Evolutionary conservation across 2,888 invertebrate species (phyloP).

Genomic region (Drosophila falleni): DNA sequence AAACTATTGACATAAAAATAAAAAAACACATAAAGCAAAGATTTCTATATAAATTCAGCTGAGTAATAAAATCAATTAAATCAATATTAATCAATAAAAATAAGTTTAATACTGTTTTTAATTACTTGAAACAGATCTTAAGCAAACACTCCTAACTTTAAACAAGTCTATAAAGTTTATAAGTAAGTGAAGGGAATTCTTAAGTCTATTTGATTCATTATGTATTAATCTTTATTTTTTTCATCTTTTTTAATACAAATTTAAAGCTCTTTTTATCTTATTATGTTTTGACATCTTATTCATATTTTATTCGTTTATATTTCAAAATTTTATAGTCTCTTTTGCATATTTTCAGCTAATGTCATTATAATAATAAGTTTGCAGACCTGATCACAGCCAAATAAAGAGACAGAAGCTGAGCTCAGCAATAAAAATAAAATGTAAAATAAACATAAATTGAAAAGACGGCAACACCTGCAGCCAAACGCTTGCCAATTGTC

Average conservation of each 20-base stretch:
- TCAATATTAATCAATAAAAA: too few species aligned
- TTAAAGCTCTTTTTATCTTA: not conserved
- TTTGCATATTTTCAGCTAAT: not conserved
- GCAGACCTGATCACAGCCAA: not conserved
- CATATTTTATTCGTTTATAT: not conserved
- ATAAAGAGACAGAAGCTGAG: slow-evolving; percentile 19
- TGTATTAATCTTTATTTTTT: not conserved
- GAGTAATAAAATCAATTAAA: not conserved
- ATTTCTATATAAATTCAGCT: not conserved
- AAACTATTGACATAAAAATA: not conserved
- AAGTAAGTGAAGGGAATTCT: not conserved
- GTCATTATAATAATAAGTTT: slow-evolving; percentile 10
- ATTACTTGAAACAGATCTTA: not conserved
- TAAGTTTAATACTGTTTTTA: not conserved
- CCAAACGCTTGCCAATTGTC: slow-evolving; percentile 65
- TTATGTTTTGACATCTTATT: slow-evolving; percentile 1
- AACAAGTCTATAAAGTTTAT: not conserved
- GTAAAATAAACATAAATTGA: slow-evolving; percentile 25
- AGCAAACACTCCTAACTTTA: not conserved
- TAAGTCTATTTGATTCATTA: not conserved
- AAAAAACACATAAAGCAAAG: not conserved
- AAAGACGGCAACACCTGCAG: slow-evolving; percentile 39
- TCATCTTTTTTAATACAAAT: not conserved
- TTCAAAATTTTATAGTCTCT: not conserved
- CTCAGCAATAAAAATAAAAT: slow-evolving; percentile 19